These are phyloP conservation scores for Mythimna loreyi DNA, from an alignment of 2,888 invertebrate species.

Conservation along the genomic window DNA sequence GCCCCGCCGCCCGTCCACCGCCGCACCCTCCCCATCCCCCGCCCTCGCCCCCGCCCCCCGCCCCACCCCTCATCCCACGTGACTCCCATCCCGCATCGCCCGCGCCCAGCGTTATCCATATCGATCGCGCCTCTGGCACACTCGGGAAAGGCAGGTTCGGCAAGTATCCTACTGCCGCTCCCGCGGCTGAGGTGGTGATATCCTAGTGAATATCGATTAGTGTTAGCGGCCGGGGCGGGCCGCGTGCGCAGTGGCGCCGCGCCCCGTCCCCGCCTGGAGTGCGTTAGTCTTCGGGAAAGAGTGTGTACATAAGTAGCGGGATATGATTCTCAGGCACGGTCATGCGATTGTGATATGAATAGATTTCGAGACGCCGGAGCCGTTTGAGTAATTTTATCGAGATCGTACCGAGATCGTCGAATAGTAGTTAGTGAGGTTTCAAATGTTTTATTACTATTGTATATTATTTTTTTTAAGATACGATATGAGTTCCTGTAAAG, in stretches of 20 bases:
- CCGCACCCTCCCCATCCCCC: slow-evolving; percentile 59
- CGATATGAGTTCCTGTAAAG: slow-evolving; percentile 91
- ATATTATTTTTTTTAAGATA: slow-evolving; percentile 89
- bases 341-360: slow-evolving; percentile 91
- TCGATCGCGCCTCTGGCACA: slow-evolving; percentile 85
- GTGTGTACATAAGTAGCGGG: slow-evolving; percentile 90
- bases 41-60: slow-evolving; percentile 29
- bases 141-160: slow-evolving; percentile 81
- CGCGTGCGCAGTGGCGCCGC: slow-evolving; percentile 63
- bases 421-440: slow-evolving; percentile 91
- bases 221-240: slow-evolving; percentile 73
- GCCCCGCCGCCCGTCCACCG: slow-evolving; percentile 69
- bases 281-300: slow-evolving; percentile 82
- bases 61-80: slow-evolving; percentile 40
- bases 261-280: slow-evolving; percentile 71
- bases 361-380: slow-evolving; percentile 89
- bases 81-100: slow-evolving; percentile 68
- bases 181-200: slow-evolving; percentile 81
- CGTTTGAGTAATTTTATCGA: slow-evolving; percentile 89
- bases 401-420: slow-evolving; percentile 88
- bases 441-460: slow-evolving; percentile 91
- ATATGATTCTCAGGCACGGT: slow-evolving; percentile 90
- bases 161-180: slow-evolving; percentile 76
- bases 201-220: slow-evolving; percentile 82
- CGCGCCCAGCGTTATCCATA: slow-evolving; percentile 81